Base-by-base conservation (phyloP, 2,113 vertebrate species). In the Barbus barbus region DNA sequence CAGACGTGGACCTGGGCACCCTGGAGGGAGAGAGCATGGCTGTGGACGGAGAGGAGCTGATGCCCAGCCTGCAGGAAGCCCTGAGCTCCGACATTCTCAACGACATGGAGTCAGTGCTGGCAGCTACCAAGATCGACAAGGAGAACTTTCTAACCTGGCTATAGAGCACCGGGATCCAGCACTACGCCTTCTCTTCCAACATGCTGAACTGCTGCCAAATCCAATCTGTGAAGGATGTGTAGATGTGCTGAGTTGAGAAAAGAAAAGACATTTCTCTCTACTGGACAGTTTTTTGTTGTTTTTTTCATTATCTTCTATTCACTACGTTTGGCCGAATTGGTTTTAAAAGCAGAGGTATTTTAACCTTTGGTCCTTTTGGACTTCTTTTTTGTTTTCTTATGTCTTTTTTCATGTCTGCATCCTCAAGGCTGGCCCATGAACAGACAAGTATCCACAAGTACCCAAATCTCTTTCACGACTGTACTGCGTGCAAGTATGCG, bases 111-210 rank as follows among this genome's bases (percentile, higher is more conserved):
- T 97, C 98, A 13, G 97, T 99, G 88, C 94, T 99, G 92, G 96
- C 97, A 84, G 97, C 97, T 90, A 98, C 97, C 95, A 99, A 97
- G 95, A 96, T 99, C 84, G 98, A 99, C 94, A 99, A 99, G 95
- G 98, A 99, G 93, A 99, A 96, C 94, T 99, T 99, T 94, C 97
- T 99, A 88, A 99, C 98, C 83, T 99, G 98, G 98, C 95, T 99
- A 95, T 99, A 99, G 96, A 95, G 91, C 90, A 56, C 0, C 46
- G 11, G 67, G 28, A 33, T 22, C 46, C 71, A 53, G 84, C 74
- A 11, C 74, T 44, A 46, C 31, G n/a, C 84, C 77, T 36, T 61
- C 46, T 56, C 71, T 79, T 36, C 76, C 82, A 61, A 61, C 89
- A 84, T 81, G 88, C 88, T 84, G 90, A 95, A 96, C 95, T 93